Evolutionary conservation across 2,113 vertebrate species (phyloP).

Genomic region (Boulengerochromis microlepis): DNA sequence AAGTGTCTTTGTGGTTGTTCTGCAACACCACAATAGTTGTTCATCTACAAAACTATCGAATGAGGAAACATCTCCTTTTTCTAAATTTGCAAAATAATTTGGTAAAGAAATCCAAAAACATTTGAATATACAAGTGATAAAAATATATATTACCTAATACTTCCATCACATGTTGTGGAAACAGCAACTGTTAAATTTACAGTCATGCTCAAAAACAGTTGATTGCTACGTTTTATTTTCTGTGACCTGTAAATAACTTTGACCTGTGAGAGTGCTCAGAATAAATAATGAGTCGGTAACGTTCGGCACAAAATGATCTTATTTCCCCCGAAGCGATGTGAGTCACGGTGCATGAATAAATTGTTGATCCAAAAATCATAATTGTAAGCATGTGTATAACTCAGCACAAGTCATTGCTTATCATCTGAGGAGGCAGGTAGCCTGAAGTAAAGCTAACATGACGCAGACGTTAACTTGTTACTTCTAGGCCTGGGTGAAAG

Average conservation of each 20-base stretch:
- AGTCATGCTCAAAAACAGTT: background rate
- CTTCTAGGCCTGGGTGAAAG: background rate
- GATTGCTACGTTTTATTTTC: background rate
- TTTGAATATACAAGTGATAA: background rate
- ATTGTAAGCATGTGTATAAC: background rate
- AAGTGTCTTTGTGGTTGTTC: background rate
- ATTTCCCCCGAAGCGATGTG: background rate
- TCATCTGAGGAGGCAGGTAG: background rate
- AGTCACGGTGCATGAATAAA: constrained; percentile 5
- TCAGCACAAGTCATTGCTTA: background rate
- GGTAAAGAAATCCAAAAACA: background rate
- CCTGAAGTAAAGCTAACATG: background rate
- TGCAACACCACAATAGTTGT: background rate
- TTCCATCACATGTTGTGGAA: background rate
- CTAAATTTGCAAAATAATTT: background rate
- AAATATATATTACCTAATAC: background rate
- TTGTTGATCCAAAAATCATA: background rate
- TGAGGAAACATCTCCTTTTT: background rate
- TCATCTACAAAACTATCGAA: background rate
- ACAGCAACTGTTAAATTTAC: background rate
- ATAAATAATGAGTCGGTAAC: background rate
- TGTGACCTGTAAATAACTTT: constrained; percentile 9
- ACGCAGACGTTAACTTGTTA: background rate
- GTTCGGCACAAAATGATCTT: background rate
- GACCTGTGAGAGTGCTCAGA: constrained; percentile 1